A percentile compares a stretch with the other conserved stretches of the same genome.
Conservation (phyloP, 1,140 invertebrate species). For the Ceratosolen fusciceps region DNA sequence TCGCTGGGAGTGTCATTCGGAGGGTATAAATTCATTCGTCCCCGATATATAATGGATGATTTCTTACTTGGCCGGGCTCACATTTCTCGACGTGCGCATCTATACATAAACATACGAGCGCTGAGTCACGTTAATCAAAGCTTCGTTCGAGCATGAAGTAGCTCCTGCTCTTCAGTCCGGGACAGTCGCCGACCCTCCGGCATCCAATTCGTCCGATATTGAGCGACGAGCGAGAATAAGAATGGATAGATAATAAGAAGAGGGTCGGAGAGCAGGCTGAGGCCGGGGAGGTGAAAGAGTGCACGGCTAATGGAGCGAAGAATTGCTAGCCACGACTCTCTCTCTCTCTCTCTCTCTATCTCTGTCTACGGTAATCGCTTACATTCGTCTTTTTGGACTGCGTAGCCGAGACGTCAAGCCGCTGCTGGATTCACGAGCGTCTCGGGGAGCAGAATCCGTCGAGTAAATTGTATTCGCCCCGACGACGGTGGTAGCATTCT, state of each 20-base stretch:
- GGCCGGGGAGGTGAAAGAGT: background rate
- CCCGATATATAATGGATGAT: background rate
- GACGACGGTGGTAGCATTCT: constrained; percentile 19
- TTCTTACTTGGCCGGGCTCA: background rate
- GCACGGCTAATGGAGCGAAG: constrained; percentile 55
- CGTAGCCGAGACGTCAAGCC: constrained; percentile 40
- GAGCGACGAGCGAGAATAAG: background rate
- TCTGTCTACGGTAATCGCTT: constrained; percentile 55
- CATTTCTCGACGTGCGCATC: background rate
- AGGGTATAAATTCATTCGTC: constrained; percentile 18
- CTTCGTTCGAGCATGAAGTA: background rate
- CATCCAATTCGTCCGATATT: constrained; percentile 23
- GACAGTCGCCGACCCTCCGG: constrained; percentile 14
- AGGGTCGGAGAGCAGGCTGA: background rate
- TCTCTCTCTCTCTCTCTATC: too few relatives aligned
- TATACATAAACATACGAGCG: background rate
- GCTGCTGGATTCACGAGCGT: background rate
- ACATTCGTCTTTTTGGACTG: constrained; percentile 56
- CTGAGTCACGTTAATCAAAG: constrained; percentile 45
- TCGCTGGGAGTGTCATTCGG: background rate
- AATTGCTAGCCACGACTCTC: constrained; percentile 59
- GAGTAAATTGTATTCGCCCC: background rate
- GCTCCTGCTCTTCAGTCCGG: background rate
- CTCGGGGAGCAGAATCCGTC: background rate
- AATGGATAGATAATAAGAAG: background rate